Evolutionary conservation across 2,113 vertebrate genomes (phyloP), one percentile per base, ranked within the genome.

Genomic region (Elaphurus davidianus): DNA sequence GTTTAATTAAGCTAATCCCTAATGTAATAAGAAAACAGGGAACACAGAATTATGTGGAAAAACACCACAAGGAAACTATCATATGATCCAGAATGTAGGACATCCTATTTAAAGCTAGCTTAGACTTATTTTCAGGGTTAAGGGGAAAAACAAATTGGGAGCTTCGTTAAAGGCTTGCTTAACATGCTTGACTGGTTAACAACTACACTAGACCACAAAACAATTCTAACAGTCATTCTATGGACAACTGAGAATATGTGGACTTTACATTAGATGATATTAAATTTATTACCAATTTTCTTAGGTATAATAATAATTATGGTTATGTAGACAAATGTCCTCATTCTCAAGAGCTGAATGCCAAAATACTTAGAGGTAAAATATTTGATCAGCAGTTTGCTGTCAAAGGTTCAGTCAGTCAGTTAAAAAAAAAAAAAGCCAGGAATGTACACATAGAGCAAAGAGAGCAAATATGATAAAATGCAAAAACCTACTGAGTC

Each of bases 301-400:
- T 71, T 78, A 94, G 4, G 17, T 71, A 82, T n/a, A 19, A 71
- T 28, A 36, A 62, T 23, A 36, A 1, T 82, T 52, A 83, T 15
- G 14, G 25, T 64, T 60, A 85, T 28, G 7, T 1, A 97, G 45
- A 85, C 89, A 95, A 89, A 85, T 21, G 7, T 30, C 33, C 27
- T 76, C 21, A 74, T 91, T 93, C 62, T 90, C 86, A 88, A 98
- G 90, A 96, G 40, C 7, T 54, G 7, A 50, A 79, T 71, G 60
- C n/a, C 79, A n/a, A 93, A 93, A 96, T 64, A 94, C 57, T 87
- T 62, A 90, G 21, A 84, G 54, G 28, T 88, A 83, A 90, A 93
- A 62, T 94, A 94, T 4, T 87, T 83, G 79, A 21, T 47, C 33
- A 97, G 50, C 10, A 83, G 83, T 88, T 60, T 83, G 78, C 27